Conservation (phyloP, 2,888 invertebrate genomes). For the Epistrophe eligans region DNA sequence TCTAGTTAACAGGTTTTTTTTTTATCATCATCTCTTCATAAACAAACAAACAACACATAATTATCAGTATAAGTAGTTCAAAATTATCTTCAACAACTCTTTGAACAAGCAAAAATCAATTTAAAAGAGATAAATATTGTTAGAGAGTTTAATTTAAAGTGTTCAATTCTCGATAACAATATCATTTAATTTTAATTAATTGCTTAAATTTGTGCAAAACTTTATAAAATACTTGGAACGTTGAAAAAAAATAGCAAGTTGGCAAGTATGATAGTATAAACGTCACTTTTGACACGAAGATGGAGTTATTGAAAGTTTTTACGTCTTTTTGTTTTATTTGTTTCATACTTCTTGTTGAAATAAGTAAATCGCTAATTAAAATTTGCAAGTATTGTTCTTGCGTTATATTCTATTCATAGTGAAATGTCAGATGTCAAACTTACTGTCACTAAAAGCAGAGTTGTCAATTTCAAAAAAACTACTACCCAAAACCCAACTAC, state of each 20-base stretch:
- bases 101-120: conserved; percentile 60
- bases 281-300: too few relatives aligned
- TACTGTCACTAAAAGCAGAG: too few relatives aligned
- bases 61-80: conserved; percentile 25
- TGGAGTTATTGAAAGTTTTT: too few relatives aligned
- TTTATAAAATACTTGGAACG: background rate
- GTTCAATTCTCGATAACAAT: conserved; percentile 27
- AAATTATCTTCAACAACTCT: conserved; percentile 49
- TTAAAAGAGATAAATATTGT: conserved; percentile 46
- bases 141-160: background rate
- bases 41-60: background rate
- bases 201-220: conserved; percentile 19
- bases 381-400: too few relatives aligned
- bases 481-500: background rate
- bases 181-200: conserved; percentile 62
- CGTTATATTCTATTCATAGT: too few relatives aligned
- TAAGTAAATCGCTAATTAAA: too few relatives aligned
- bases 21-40: background rate
- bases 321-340: too few relatives aligned
- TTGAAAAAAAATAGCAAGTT: background rate
- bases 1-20: conserved; percentile 11
- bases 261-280: too few relatives aligned
- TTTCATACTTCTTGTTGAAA: too few relatives aligned
- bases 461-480: too few relatives aligned
- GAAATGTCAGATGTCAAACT: too few relatives aligned